Base-by-base conservation (phyloP, 2,888 invertebrate genomes). In the Dichetophora obliterata region DNA sequence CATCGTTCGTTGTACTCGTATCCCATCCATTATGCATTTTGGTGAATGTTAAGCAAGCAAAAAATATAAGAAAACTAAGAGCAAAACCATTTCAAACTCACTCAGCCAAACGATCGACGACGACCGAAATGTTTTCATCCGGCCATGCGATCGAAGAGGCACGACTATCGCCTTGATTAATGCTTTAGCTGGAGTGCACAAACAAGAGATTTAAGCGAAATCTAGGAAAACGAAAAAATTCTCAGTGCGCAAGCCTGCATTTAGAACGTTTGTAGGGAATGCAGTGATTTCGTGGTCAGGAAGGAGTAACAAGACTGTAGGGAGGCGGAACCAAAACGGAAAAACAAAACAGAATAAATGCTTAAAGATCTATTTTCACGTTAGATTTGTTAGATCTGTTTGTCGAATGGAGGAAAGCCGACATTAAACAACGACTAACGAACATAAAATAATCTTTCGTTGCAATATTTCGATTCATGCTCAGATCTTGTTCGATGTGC, bases 101-200 rank as follows among this genome's bases (percentile, higher is more conserved):
- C 71, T 19, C 22, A n/a, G 22, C 43, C 59, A 31, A 69, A 48
- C 71, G 59, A 37, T 37, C 57, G 59, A 59, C 19, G 59, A 19
- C 71, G 22, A 70, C 11, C 34, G 16, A 70, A 70, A 70, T 52
- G 57, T 34, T 22, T 19, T 57, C 70, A 70, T 52, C 54, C 70
- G 70, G 34, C 63, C 50, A 73, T 43, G 61, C 50, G 63, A 74
- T 57, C 68, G 69, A 68, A 57, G 69, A 75, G 59, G 61, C 75
- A 75, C 75, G 75, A 75, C 75, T 75, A 16, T 43, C 59, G 68
- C 61, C 19, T 69, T 75, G 75, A 75, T 75, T 75, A 75, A 75
- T 75, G 75, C 69, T 61, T 59, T 57, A 34, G 37, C 22, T 66
- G 66, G n/a, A 37, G 14, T 8, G 14, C 59, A 59, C 59, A 11